phyloP scores from a whole-genome alignment of 2,888 invertebrate genomes.

The Dorcus parallelipipedus region DNA sequence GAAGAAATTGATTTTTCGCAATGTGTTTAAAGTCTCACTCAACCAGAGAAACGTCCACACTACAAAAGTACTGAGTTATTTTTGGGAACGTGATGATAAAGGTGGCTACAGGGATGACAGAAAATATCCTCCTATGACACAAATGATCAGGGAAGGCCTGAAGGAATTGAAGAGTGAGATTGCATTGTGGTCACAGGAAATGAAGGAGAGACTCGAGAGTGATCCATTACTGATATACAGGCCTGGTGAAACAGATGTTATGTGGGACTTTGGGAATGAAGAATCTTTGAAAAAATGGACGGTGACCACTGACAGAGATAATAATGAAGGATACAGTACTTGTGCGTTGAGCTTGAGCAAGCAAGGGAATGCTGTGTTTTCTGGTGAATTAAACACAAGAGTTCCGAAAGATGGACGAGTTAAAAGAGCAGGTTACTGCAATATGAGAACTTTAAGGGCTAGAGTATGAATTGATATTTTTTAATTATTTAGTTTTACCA shows the following conservation, averaged over 20 bases:
- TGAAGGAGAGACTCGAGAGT: constrained; percentile 59
- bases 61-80: constrained; percentile 29
- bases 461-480: constrained; percentile 53
- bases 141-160: constrained; percentile 62
- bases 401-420: constrained; percentile 78
- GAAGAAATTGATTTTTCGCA: too few species aligned
- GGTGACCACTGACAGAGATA: constrained; percentile 75
- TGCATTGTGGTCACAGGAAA: constrained; percentile 63
- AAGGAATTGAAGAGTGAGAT: constrained; percentile 66
- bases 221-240: constrained; percentile 58
- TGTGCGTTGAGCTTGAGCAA: constrained; percentile 65
- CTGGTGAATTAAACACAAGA: constrained; percentile 65
- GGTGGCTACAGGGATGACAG: constrained; percentile 54
- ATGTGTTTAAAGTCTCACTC: too few species aligned
- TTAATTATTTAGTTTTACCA: background rate
- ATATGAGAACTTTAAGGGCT: constrained; percentile 65
- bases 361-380: constrained; percentile 68
- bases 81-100: constrained; percentile 60
- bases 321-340: constrained; percentile 73
- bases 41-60: background rate
- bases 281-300: constrained; percentile 67
- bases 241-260: constrained; percentile 68
- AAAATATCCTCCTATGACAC: constrained; percentile 49
- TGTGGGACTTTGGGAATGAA: constrained; percentile 67
- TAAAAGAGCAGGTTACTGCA: constrained; percentile 79